Evolutionary conservation across 2,113 vertebrate species (phyloP).

Genomic region (Herpailurus yagouaroundi): DNA sequence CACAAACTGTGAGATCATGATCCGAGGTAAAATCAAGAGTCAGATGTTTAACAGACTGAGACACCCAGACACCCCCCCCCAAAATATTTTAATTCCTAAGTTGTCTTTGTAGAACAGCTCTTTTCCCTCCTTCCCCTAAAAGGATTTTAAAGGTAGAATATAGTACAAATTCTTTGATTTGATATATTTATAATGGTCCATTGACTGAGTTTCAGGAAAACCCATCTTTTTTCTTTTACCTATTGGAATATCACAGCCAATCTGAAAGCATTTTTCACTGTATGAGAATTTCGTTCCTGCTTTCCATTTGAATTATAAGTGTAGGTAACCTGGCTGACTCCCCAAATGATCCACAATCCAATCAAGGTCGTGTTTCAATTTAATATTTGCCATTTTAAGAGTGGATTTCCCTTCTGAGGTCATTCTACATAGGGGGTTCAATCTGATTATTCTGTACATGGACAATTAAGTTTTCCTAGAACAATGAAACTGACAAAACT

Average conservation of each 20-base stretch:
- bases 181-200: background rate
- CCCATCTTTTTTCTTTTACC: background rate
- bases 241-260: background rate
- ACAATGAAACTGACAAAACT: background rate
- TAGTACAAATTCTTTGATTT: background rate
- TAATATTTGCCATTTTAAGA: background rate
- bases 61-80: no score
- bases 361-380: background rate
- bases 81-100: background rate
- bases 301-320: background rate
- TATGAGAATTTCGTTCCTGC: background rate
- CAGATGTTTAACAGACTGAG: no score
- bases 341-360: background rate
- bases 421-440: background rate
- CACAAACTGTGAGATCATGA: no score
- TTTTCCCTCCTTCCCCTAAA: background rate
- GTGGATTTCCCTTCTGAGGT: background rate
- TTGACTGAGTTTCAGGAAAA: background rate
- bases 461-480: background rate
- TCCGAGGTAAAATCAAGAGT: no score
- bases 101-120: background rate
- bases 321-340: background rate
- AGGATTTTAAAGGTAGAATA: background rate
- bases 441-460: background rate
- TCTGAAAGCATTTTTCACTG: background rate